phyloP scores from a whole-genome alignment of 2,888 invertebrate species.

The Lumbricus terrestris region DNA sequence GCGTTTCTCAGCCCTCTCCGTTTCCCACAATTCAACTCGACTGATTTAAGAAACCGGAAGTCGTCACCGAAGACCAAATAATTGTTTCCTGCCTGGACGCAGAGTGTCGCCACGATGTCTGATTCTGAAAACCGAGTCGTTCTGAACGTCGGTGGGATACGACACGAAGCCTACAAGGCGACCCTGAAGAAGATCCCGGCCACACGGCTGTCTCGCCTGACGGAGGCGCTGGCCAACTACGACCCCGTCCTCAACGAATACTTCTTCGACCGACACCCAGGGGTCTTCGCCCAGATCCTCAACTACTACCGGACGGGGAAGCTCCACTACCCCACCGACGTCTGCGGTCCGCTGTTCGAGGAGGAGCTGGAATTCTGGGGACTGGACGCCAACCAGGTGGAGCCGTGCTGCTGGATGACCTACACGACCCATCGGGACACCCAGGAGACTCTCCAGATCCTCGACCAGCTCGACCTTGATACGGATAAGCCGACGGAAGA shows the following conservation, averaged over 20 bases:
- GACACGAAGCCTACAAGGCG: slow-evolving; percentile 72
- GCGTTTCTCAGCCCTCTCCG: background rate
- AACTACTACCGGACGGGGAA: slow-evolving; percentile 98
- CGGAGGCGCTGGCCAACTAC: slow-evolving; percentile 96
- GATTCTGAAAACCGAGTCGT: slow-evolving; percentile 87
- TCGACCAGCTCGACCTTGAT: slow-evolving; percentile 94
- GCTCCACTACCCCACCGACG: slow-evolving; percentile 97
- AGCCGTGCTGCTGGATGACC: slow-evolving; percentile 99
- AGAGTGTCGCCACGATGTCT: slow-evolving; percentile 30
- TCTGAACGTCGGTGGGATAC: slow-evolving; percentile 93
- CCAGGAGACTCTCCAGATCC: slow-evolving; percentile 94
- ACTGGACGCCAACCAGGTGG: slow-evolving; percentile 96
- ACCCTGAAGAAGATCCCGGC: slow-evolving; percentile 96
- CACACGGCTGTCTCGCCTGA: slow-evolving; percentile 85
- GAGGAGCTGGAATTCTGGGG: slow-evolving; percentile 94
- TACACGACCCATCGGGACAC: slow-evolving; percentile 87
- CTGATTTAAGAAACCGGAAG: background rate
- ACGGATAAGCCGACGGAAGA: slow-evolving; percentile 94
- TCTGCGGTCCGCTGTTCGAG: slow-evolving; percentile 97
- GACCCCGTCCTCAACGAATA: slow-evolving; percentile 98
- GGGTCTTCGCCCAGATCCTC: slow-evolving; percentile 87
- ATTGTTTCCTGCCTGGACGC: background rate
- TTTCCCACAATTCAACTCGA: background rate
- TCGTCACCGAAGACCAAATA: background rate
- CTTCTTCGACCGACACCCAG: slow-evolving; percentile 91